Evolutionary conservation across 2,797 vertebrate genomes (phyloP), one percentile per base, ranked within the genome.

Genomic region (Meriones psammophilus): DNA sequence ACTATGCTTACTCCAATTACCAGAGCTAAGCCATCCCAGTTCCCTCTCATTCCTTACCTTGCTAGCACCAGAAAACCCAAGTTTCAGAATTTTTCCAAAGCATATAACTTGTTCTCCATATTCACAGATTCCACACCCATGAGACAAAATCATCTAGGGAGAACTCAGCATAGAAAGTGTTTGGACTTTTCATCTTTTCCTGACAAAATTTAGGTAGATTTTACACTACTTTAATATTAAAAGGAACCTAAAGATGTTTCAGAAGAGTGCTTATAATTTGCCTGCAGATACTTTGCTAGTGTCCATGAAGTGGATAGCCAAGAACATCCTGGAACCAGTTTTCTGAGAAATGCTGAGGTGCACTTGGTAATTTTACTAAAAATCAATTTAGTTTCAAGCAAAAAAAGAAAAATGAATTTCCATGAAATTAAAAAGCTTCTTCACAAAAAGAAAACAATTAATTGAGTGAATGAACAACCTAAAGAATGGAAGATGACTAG

Each of bases 1-100:
- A 97, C 94, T 99, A 98, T 97, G 97, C 98, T 56, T 98, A 98
- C 91, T 98, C 92, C 98, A 97, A 50, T 50, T 54, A 98, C 99
- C 99, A 98, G 74, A 98, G 79, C 97, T 99, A 76, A 98, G 98
- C 77, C 96, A 98, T 68, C 10, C 50, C 50, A 50, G 50, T 50
- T 98, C 33, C 56, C 95, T 76, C 92, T 92, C 71, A 98, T 73
- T 58, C 94, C 28, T 88, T 83, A 42, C 68, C 30, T 90, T 73
- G 36, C 79, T 92, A 46, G n/a, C 73, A 92, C 87, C 56, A 33
- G 39, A 78, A 96, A 69, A 96, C 97, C n/a, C 17, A 50, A 50
- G 50, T 50, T 69, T 89, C 84, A 78, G n/a, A 93, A 94, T 92
- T 91, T 80, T 87, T 50, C 96, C n/a, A 92, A 90, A 46, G 46